Base-by-base conservation (phyloP, 2,888 invertebrate genomes). In the Holacanthella duospinosa region DNA sequence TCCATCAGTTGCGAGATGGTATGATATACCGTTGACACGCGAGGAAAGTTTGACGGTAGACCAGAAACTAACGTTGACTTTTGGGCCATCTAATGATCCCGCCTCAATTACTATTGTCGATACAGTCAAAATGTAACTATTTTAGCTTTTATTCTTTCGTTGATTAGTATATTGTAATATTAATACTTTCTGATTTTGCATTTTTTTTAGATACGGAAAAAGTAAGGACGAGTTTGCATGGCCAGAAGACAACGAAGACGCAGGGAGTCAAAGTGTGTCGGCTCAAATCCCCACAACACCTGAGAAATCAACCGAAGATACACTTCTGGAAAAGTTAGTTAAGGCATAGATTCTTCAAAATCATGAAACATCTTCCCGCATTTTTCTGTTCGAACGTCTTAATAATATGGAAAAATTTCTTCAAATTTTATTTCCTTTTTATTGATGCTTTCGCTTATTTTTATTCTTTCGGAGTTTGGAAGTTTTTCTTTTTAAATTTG, bases 221-320 rank as follows among this genome's bases (percentile, higher is more conserved):
- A 89, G 91, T 1, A 96, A 96, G 78, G 95, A 95, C 76, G 83
- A 87, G 1, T 94, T 96, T 75, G 94, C 94, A 53, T 96, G 95
- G 96, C 94, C 94, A 0, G 95, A 96, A 75, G 85, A 84, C 9
- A 94, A 95, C 74, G 95, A 95, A 67, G 77, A 80, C 29, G 63
- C 72, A 1, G 60, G 64, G 19, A 55, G 66, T 1, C 63, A 62
- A 29, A 64, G 64, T 16, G 71, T 78, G n/a, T 75, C 76, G 16
- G 16, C 64, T 16, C 19, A 58, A 9, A 16, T n/a, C 44, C 43
- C 3, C 27, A 19, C 36, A 75, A 77, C 12, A 76, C 77, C 60
- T 2, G 68, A 71, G 21, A 68, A 66, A 48, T 60, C 57, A 60
- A 48, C 56, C 43, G 71, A 71, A 44, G 71, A 69, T 61, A 19